phyloP scores from a whole-genome alignment of 2,113 vertebrate genomes.

The Turnix velox region DNA sequence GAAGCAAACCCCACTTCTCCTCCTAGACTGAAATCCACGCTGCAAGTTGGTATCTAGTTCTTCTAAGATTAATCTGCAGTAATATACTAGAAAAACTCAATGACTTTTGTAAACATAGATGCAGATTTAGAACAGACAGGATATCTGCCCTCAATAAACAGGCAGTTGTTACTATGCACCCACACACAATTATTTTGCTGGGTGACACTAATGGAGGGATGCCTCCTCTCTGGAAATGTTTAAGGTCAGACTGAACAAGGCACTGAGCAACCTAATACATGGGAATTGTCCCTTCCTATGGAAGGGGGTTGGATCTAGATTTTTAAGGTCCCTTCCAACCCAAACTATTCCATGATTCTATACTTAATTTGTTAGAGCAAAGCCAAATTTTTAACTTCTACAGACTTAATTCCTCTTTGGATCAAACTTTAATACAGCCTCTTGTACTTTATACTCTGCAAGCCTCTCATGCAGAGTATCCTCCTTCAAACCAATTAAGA shows the following conservation, averaged over 20 bases:
- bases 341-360: too few species aligned
- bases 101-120: neutral
- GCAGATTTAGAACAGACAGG: neutral
- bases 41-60: neutral
- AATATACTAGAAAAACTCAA: neutral
- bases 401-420: neutral
- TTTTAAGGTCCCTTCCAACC: too few species aligned
- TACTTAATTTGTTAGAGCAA: neutral
- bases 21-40: neutral
- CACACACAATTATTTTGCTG: neutral
- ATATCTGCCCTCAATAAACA: neutral
- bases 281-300: too few species aligned
- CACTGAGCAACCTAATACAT: too few species aligned
- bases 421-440: neutral
- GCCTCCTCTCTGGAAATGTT: too few species aligned
- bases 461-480: neutral
- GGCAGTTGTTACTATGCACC: neutral
- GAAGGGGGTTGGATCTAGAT: too few species aligned
- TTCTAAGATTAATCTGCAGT: neutral
- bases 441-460: neutral
- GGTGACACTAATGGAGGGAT: neutral
- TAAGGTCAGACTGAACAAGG: too few species aligned
- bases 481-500: neutral
- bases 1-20: neutral
- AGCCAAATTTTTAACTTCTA: neutral